Evolutionary conservation across 2,113 vertebrate species (phyloP), one percentile per base, ranked within the genome.

Genomic region (Nothobranchius kuhntae): DNA sequence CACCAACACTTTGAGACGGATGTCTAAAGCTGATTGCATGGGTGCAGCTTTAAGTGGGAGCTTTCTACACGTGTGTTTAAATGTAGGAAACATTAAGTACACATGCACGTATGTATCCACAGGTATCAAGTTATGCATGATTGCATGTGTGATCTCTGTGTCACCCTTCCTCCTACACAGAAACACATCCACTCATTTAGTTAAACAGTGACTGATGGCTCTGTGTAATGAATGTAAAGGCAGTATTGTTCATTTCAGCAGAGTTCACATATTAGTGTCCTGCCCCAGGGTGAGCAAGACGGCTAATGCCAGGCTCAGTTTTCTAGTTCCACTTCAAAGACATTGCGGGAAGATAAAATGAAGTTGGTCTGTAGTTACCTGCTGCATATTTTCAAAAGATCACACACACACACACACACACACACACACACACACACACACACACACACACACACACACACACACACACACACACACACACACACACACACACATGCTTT

Each of bases 131-230:
- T 84, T 51, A 51, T 73, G 68, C 67, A 63, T 72, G 68, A 45
- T 63, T 63, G 50, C 14, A 42, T 61, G 66, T 78, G 64, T 73
- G 78, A 84, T 78, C 69, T 73, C 35, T 13, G 6, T 72, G 40
- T 66, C 57, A 45, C 5, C 54, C 35, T 35, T 63, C 47, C 66
- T 46, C 58, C 14, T 64, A 71, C 73, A 80, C 59, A 62, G 60
- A 70, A 6, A 7, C 59, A 72, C 51, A 65, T 21, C 17, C 53
- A 61, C 45, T 50, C 26, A 21, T 61, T 50, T 35, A 24, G 42
- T 77, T 73, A 54, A 71, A 80, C 81, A 77, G 61, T 86, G 86
- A 88, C 74, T 86, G 86, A 88, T 80, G 81, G 86, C 83, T 83
- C 58, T 62, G 73, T 84, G 62, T 80, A 77, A 84, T 85, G 84